Percentiles rank a stretch among this genome's conserved stretches.
phyloP scores from a whole-genome alignment of 2,113 vertebrate species.

The Chauna torquata region DNA sequence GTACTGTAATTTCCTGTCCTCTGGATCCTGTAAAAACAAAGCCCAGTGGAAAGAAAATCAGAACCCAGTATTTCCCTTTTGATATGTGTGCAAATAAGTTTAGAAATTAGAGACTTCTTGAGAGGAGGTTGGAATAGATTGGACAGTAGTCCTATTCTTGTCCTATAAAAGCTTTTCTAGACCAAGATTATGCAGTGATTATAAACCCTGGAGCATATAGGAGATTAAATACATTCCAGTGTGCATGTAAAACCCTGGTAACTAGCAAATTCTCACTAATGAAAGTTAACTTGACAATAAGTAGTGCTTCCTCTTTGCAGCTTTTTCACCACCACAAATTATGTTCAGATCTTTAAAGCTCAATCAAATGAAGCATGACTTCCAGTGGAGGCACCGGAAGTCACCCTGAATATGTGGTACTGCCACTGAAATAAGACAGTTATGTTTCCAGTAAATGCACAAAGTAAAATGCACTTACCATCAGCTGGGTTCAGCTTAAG shows the following conservation, averaged over 20 bases:
- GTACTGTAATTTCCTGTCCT: slow-evolving; percentile 93
- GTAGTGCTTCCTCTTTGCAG: background rate
- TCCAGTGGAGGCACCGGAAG: background rate
- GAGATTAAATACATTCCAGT: background rate
- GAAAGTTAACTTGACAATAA: background rate
- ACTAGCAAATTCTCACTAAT: background rate
- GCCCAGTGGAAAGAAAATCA: background rate
- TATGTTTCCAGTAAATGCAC: background rate
- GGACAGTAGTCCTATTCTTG: background rate
- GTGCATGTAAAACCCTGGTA: background rate
- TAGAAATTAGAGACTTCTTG: background rate
- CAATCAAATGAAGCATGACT: background rate
- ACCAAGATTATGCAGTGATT: background rate
- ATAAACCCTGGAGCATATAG: background rate
- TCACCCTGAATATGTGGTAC: background rate
- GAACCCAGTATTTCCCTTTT: background rate
- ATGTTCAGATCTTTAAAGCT: background rate
- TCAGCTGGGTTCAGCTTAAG: slow-evolving; percentile 89
- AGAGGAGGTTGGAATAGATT: background rate
- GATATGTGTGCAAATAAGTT: background rate
- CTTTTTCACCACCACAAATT: background rate
- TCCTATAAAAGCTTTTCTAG: background rate
- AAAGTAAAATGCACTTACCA: slow-evolving; percentile 72
- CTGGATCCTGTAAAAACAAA: slow-evolving; percentile 76
- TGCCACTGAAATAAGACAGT: background rate